Base-by-base conservation (phyloP, 2,888 invertebrate species). In the Kryphioiulus occultus region DNA sequence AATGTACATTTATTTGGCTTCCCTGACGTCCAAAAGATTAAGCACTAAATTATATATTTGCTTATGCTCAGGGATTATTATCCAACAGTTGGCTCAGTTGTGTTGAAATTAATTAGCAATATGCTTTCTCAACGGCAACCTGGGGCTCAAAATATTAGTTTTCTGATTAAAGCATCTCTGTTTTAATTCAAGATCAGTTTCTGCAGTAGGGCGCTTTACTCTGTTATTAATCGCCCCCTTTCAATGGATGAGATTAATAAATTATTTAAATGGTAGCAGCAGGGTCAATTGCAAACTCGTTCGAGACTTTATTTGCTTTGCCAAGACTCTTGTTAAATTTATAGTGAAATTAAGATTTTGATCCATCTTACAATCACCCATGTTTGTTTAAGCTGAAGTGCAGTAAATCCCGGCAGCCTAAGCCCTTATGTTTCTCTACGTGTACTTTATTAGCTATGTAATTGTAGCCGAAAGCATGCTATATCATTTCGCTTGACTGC, bases 181-280 rank as follows among this genome's bases (percentile, higher is more conserved):
- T 78, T 32, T 78, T 32, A 32, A 78, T 78, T 3, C 78, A 78
- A 78, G 78, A 22, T 68, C 68, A 68, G 12, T 7, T 4, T 35
- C 3, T 35, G 35, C 68, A 17, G 78, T 26, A 30, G 3, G 17
- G 59, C 22, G 15, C 78, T 78, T 30, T 15, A 30, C 78, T 78
- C 78, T 78, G 26, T 78, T 78, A 78, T 78, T 78, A 78, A 78
- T 78, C 78, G 1, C 78, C 30, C n/a, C 30, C 30, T 78, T 78
- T 78, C 78, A 78, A 26, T 78, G 78, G 78, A 78, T 78, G 78
- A 78, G 30, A 78, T 78, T 78, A 78, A 78, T 78, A 78, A 78
- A 30, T 78, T 78, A 78, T 78, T 32, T 78, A 78, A 30, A 78
- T 78, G 2, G 78, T 78, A 78, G 78, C 30, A 30, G 30, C 78